Percentiles rank a stretch among this genome's conserved stretches.
These are phyloP conservation scores for Tetrax tetrax DNA, from an alignment of 2,113 vertebrate species.

Conservation along the genomic window DNA sequence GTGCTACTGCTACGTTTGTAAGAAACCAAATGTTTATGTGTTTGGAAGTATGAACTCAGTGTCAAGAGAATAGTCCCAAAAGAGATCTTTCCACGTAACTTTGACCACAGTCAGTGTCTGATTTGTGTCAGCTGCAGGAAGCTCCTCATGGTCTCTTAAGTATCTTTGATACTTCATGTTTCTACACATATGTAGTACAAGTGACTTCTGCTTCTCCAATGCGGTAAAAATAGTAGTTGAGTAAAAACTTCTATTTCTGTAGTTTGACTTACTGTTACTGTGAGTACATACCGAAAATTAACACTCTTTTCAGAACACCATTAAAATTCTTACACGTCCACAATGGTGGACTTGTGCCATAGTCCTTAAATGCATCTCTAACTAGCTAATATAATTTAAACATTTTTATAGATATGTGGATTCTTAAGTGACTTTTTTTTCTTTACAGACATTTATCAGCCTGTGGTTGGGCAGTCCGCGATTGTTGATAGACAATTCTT, in stretches of 20 bases:
- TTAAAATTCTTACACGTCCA: neutral
- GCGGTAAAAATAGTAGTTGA: neutral
- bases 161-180: neutral
- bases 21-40: neutral
- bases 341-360: neutral
- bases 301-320: neutral
- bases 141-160: accelerated
- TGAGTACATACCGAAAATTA: neutral
- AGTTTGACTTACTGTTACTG: neutral
- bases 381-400: neutral
- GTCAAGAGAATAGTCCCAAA: neutral
- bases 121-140: neutral
- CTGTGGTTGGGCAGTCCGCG: conserved; percentile 86
- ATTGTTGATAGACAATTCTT: conserved; percentile 90
- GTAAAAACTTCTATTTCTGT: neutral
- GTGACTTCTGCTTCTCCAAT: neutral
- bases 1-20: neutral
- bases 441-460: conserved; percentile 85
- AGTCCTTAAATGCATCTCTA: neutral
- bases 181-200: neutral
- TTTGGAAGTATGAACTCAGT: neutral
- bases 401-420: accelerated
- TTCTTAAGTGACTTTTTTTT: neutral
- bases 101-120: neutral
- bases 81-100: neutral